Conservation (phyloP, 2,888 invertebrate species). For the Tetranychus piercei region DNA sequence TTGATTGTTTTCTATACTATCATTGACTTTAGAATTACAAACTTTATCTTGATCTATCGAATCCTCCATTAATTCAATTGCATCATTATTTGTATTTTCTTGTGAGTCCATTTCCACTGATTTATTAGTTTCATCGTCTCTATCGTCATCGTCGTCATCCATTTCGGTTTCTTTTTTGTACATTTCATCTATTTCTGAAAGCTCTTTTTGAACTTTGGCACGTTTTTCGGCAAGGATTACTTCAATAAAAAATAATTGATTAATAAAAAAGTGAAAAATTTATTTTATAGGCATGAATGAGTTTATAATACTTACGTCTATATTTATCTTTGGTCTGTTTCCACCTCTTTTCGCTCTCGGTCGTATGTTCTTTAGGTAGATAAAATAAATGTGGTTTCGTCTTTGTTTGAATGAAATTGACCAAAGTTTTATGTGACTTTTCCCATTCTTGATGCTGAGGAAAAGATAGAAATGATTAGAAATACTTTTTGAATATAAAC, state of each 20-base stretch:
- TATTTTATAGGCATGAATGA: neutral
- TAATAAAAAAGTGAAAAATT: slow-evolving; percentile 9
- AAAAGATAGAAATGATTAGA: slow-evolving; percentile 6
- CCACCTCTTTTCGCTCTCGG: slow-evolving; percentile 47
- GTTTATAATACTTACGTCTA: slow-evolving; percentile 42
- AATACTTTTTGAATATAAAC: neutral
- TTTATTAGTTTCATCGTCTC: slow-evolving; percentile 2
- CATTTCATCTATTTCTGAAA: slow-evolving; percentile 25
- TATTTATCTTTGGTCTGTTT: slow-evolving; percentile 42
- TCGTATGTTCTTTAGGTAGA: slow-evolving; percentile 57
- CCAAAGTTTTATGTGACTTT: slow-evolving; percentile 50
- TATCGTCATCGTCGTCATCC: slow-evolving; percentile 5
- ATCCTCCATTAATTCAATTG: neutral
- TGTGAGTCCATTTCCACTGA: slow-evolving; percentile 3
- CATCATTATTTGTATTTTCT: slow-evolving; percentile 13
- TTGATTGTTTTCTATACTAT: neutral
- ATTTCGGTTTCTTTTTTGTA: slow-evolving; percentile 22
- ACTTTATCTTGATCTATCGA: neutral
- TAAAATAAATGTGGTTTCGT: slow-evolving; percentile 70
- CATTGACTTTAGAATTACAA: neutral
- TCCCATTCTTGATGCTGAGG: slow-evolving; percentile 47
- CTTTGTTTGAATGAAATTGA: slow-evolving; percentile 68
- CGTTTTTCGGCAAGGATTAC: slow-evolving; percentile 22
- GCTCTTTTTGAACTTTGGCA: slow-evolving; percentile 24
- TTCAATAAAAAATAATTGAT: slow-evolving; percentile 12